phyloP scores from a whole-genome alignment of 92 coral and sea anemone genomes.

The Phymanthus crucifer region DNA sequence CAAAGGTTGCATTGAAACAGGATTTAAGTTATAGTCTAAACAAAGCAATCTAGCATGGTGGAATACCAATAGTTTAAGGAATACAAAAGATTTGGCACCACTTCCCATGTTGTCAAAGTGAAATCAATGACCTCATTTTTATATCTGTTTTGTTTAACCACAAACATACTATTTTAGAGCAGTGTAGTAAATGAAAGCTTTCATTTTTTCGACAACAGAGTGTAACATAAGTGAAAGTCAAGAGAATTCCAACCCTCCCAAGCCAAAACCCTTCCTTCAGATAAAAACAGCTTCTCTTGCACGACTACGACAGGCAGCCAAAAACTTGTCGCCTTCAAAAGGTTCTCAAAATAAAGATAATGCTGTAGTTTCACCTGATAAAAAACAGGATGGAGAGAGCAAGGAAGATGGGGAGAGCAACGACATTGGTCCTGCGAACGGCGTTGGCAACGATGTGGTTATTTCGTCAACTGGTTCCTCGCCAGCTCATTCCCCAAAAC shows the following conservation, averaged over 20 bases:
- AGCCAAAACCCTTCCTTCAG: conserved; percentile 11
- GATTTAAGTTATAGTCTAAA: too few relatives aligned
- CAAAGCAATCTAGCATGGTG: too few relatives aligned
- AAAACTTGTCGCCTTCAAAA: conserved; percentile 21
- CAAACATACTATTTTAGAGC: too few relatives aligned
- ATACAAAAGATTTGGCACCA: too few relatives aligned
- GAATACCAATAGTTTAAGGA: too few relatives aligned
- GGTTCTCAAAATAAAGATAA: conserved; percentile 6
- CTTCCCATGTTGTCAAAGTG: too few relatives aligned
- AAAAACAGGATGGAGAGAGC: conserved; percentile 19
- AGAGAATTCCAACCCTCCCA: background rate
- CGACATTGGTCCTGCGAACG: conserved; percentile 4
- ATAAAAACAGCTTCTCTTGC: conserved; percentile 20
- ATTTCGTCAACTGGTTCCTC: conserved; percentile 97
- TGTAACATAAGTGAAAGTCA: conserved; percentile 4
- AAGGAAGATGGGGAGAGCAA: conserved; percentile 11
- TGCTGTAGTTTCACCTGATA: conserved; percentile 14
- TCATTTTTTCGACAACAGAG: background rate
- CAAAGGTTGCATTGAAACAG: too few relatives aligned
- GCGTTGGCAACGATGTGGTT: conserved; percentile 61
- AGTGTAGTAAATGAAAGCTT: too few relatives aligned
- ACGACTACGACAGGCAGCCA: conserved; percentile 27
- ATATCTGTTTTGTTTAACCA: too few relatives aligned
- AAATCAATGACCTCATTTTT: too few relatives aligned
- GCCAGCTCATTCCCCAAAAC: conserved; percentile 90